Evolutionary conservation across 2,888 invertebrate species (phyloP), one percentile per base, ranked within the genome.

Genomic region (Eristalis arbustorum): DNA sequence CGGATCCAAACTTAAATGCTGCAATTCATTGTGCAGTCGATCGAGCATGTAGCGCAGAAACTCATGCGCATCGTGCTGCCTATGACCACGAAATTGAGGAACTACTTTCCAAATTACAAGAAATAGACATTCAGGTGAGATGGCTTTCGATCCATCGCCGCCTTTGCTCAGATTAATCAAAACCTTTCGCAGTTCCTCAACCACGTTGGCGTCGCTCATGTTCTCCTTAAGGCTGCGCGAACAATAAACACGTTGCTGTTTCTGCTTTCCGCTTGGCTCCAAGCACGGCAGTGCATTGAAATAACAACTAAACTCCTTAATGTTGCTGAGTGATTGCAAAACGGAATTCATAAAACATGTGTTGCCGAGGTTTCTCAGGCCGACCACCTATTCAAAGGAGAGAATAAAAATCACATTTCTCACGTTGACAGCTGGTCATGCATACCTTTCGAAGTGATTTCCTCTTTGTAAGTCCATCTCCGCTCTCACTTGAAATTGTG

Each of bases 311-410:
- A 97, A 97, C 91, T 96, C 96, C 91, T 96, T 96, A 91, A 97
- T 96, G 92, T 97, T 96, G 91, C 96, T 97, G 93, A 97, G 94
- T 89, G 96, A 96, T 91, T 97, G 97, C 82, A 97, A 93, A 81
- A 97, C 97, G 23, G 96, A 96, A 93, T 97, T 97, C 97, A 97
- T 97, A 91, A 97, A 97, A 92, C 97, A 97, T 69, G 97, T 97
- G 91, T 97, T 97, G 89, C 97, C 97, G 91, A 97, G 94, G 93
- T 97, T 97, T 90, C 96, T 94, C 90, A 97, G 93, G 49, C 97
- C 96, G 89, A 96, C 95, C 80, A 96, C 89, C 90, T 94, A 63
- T 11, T 64, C 22, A 66, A 28, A 6, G 3, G 28, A 68, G 18
- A 13, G 8, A 28, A 59, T 23, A 73, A 74, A 56, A 22, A 10